Evolutionary conservation across 2,888 invertebrate genomes (phyloP).

Genomic region (Mantis religiosa): DNA sequence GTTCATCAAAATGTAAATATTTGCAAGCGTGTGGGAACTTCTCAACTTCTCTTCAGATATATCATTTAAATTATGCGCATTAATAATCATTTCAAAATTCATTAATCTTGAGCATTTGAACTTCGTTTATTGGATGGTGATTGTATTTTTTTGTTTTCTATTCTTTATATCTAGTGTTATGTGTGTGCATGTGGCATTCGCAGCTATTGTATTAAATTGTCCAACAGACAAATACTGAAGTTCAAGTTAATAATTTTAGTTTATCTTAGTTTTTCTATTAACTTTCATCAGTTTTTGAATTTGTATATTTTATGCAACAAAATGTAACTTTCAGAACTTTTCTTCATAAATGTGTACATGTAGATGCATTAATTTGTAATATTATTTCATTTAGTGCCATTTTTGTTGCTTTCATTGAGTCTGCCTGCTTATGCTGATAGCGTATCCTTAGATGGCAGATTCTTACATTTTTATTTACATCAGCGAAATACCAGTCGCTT

Average conservation of each 20-base stretch:
- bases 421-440: not conserved
- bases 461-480: not conserved
- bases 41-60: not conserved
- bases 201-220: not conserved
- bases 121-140: not conserved
- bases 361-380: not conserved
- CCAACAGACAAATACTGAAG: not conserved
- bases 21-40: not conserved
- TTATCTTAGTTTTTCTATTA: not conserved
- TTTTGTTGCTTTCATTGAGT: not conserved
- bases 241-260: not conserved
- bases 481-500: not conserved
- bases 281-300: not conserved
- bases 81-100: not conserved
- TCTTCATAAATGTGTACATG: not conserved
- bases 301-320: not conserved
- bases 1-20: not conserved
- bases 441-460: not conserved
- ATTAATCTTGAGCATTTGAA: not conserved
- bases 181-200: not conserved
- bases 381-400: not conserved
- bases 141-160: not conserved
- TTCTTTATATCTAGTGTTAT: not conserved
- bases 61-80: not conserved
- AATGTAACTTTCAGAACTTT: not conserved